A percentile compares a stretch with the other conserved stretches of the same genome.
Evolutionary conservation across 2,797 vertebrate species (phyloP).

Genomic region (Anguilla megastoma): DNA sequence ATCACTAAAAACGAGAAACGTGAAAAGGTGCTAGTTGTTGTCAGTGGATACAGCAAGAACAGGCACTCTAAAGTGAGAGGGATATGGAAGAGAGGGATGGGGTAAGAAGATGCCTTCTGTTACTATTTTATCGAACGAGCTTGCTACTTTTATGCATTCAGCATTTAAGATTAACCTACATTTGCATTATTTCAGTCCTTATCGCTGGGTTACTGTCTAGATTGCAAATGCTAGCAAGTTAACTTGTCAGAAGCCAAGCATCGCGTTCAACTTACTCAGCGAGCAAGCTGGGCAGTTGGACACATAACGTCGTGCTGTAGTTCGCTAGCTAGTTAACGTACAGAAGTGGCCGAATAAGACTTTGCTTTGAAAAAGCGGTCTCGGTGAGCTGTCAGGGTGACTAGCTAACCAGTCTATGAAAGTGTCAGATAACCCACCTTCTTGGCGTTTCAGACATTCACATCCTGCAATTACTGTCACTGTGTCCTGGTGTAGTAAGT

Average conservation of each 20-base stretch:
- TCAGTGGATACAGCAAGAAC: not conserved
- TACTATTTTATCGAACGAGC: not conserved
- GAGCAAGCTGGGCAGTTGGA: not conserved
- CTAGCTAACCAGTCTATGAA: not conserved
- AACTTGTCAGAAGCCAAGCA: not conserved
- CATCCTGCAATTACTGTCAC: not conserved
- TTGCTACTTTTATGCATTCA: not conserved
- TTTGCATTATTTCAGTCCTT: not conserved
- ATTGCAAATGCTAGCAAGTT: not conserved
- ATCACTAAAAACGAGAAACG: not conserved
- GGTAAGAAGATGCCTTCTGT: constrained; percentile 42
- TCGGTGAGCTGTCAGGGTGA: not conserved
- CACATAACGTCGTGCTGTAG: not conserved
- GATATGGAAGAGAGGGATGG: constrained; percentile 47
- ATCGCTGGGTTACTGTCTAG: not conserved
- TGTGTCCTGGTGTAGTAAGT: not conserved
- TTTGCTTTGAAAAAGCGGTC: no score
- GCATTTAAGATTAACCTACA: not conserved
- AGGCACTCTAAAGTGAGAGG: constrained; percentile 5
- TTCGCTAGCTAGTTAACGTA: not conserved
- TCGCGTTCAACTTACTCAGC: not conserved
- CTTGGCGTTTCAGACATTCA: not conserved
- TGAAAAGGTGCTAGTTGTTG: not conserved
- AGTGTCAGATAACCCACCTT: not conserved
- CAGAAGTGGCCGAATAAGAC: not conserved